Conservation (phyloP, 37 sponge, comb jelly and placozoan genomes). For the Trichoplax adhaerens region DNA sequence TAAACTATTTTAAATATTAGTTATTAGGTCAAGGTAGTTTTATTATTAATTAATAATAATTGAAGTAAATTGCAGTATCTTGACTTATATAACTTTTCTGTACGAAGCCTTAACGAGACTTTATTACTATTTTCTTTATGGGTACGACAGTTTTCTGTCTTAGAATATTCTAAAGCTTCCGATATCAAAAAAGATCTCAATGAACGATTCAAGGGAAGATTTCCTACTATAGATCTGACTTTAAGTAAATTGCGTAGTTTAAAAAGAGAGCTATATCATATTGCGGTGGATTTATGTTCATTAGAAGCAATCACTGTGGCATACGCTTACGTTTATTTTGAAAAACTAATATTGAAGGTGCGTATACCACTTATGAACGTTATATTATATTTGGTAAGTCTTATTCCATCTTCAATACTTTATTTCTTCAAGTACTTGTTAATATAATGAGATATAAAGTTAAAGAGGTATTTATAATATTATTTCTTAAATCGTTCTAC, state of each 20-base stretch:
- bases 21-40: background rate
- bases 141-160: conserved; percentile 19
- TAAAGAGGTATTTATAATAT: too few relatives aligned
- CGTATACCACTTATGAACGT: background rate
- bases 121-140: too few relatives aligned
- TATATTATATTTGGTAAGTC: too few relatives aligned
- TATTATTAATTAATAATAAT: conserved; percentile 1
- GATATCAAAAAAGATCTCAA: conserved; percentile 59
- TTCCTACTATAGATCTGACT: conserved; percentile 47
- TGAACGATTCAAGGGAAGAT: conserved; percentile 45
- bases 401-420: too few relatives aligned
- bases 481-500: too few relatives aligned
- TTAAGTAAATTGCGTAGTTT: conserved; percentile 56
- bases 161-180: conserved; percentile 33
- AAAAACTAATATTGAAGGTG: conserved; percentile 61
- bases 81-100: too few relatives aligned
- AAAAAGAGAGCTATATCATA: background rate
- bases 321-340: conserved; percentile 72
- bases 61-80: background rate
- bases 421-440: too few relatives aligned
- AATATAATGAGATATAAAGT: too few relatives aligned
- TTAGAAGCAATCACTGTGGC: conserved; percentile 20
- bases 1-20: background rate
- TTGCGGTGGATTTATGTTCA: background rate
- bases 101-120: too few relatives aligned